Conservation (phyloP, 64 coral and sea anemone species). For the Porites australiensis region DNA sequence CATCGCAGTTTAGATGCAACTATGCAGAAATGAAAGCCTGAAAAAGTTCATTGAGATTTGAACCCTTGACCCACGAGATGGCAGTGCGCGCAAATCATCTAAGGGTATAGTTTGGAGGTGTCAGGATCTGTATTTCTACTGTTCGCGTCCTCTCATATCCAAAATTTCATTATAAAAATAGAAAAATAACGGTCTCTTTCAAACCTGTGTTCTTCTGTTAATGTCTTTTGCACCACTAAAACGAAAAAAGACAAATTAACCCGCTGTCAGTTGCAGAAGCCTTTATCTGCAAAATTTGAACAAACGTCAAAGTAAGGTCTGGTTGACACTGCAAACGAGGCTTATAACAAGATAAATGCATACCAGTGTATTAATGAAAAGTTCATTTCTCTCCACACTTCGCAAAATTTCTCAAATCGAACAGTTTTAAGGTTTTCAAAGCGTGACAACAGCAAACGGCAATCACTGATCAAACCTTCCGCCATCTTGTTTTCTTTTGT, state of each 20-base stretch:
- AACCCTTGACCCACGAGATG: too few species aligned
- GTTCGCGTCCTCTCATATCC: too few species aligned
- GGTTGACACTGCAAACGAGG: background rate
- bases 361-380: constrained; percentile 98
- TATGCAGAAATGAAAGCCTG: too few species aligned
- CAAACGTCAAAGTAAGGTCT: too few species aligned
- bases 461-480: constrained; percentile 95
- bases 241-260: background rate
- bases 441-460: constrained; percentile 90
- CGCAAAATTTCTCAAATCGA: constrained; percentile 93
- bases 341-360: background rate
- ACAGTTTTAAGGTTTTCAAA: constrained; percentile 91
- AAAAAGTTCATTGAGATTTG: too few species aligned
- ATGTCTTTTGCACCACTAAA: constrained; percentile 19
- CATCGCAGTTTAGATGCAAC: too few species aligned
- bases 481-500: constrained; percentile 74
- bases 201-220: constrained; percentile 34
- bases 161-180: too few species aligned
- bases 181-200: background rate
- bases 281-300: too few species aligned
- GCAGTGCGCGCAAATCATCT: too few species aligned
- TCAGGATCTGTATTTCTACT: too few species aligned
- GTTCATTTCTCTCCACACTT: constrained; percentile 97
- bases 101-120: too few species aligned
- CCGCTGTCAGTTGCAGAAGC: background rate